Evolutionary conservation across 2,113 vertebrate genomes (phyloP).

Genomic region (Xenopus tropicalis): DNA sequence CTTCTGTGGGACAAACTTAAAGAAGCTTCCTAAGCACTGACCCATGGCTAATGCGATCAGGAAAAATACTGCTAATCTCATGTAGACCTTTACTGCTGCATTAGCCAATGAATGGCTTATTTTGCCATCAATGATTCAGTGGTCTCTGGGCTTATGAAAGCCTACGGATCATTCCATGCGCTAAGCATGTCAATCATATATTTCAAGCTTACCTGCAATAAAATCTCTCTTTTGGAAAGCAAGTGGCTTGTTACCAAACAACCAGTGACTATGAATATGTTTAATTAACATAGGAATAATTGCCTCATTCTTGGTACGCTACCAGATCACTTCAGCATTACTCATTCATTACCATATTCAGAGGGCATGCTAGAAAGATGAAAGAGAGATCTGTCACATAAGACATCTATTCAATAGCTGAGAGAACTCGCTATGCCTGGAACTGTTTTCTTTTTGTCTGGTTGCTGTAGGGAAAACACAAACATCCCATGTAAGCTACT

Average conservation of each 20-base stretch:
- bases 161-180: constrained; percentile 23
- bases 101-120: constrained; percentile 42
- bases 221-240: constrained; percentile 40
- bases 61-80: constrained; percentile 43
- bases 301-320: constrained; percentile 34
- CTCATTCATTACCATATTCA: constrained; percentile 45
- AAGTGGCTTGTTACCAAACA: constrained; percentile 40
- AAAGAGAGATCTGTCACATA: constrained; percentile 41
- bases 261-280: constrained; percentile 41
- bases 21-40: constrained; percentile 35
- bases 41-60: constrained; percentile 43
- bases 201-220: constrained; percentile 37
- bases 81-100: constrained; percentile 34
- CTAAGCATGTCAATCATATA: constrained; percentile 33
- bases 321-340: constrained; percentile 38
- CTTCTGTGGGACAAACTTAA: constrained; percentile 18
- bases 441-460: constrained; percentile 45
- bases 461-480: constrained; percentile 47
- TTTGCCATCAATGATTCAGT: constrained; percentile 42
- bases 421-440: constrained; percentile 25
- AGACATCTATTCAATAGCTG: constrained; percentile 42
- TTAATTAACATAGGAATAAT: constrained; percentile 44
- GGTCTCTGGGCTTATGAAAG: constrained; percentile 34
- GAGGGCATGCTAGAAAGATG: constrained; percentile 41
- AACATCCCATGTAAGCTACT: constrained; percentile 45